Base-by-base conservation (phyloP, 2,113 vertebrate species). In the Stegastes partitus region DNA sequence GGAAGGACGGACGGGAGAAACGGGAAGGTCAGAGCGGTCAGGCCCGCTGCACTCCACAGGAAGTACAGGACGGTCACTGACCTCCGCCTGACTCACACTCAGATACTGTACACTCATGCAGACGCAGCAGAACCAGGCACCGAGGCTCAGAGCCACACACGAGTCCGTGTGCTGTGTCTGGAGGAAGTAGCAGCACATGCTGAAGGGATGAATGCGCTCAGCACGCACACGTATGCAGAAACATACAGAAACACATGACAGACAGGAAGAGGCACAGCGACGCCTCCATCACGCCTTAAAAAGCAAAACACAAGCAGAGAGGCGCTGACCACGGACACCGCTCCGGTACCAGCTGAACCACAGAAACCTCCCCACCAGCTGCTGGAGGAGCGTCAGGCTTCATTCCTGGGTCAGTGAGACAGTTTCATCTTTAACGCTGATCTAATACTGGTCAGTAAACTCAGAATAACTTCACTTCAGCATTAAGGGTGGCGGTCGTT, bases 41-140 rank as follows among this genome's bases (percentile, higher is more conserved):
- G 54, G 34, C 42, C 61, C 45, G 44, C 69, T 23, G 70, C 39
- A 11, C 39, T 74, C 19, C 44, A 77, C 77, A 81, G 86, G 87
- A 88, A 88, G 84, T 62, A 22, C 66, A 76, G 71, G 67, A 73
- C 21, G 68, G 62, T 12, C 12, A 31, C 76, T 86, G 85, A 85
- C 84, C 73, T 85, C 50, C 11, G 23, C 0, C 50, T 54, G 8
- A 39, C 68, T 28, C 21, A 47, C 25, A 72, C 11, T 22, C 31
- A 39, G 2, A 74, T 28, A 57, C 28, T 55, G 23, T 18, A 18
- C 11, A 42, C 23, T 21, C 19, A 72, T 67, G 23, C 4, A 49
- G 69, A 77, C 23, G 74, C 44, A 44, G 31, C 31, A 34, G 8
- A 34, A 34, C 10, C 6, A 34, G 10, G 49, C 69, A 61, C 31